Evolutionary conservation across 2,888 invertebrate species (phyloP).

Genomic region (Stomorhina lunata): DNA sequence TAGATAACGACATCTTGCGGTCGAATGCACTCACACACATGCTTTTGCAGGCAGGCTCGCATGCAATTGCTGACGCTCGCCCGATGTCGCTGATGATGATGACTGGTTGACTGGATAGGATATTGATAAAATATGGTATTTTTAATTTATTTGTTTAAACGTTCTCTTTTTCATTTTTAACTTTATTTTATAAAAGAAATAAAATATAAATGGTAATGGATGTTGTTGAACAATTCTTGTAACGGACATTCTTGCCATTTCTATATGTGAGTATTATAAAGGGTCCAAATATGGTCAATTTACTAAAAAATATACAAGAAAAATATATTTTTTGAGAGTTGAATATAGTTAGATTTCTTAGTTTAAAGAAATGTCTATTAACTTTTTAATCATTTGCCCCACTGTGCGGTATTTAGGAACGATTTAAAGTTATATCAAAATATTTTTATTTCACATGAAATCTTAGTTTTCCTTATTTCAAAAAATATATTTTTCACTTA

Average conservation of each 20-base stretch:
- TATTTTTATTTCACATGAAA: no score
- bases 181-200: slow-evolving; percentile 10
- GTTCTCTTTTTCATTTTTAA: not conserved
- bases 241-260: not conserved
- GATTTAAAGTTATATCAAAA: no score
- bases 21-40: slow-evolving; percentile 38
- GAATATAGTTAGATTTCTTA: no score
- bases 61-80: not conserved
- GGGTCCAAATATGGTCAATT: no score
- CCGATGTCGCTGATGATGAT: slow-evolving; percentile 5
- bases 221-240: slow-evolving; percentile 6
- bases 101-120: slow-evolving; percentile 28
- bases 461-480: no score
- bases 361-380: not conserved
- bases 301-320: no score
- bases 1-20: slow-evolving; percentile 63
- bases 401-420: not conserved
- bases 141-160: slow-evolving; percentile 56
- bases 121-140: slow-evolving; percentile 56
- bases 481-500: not conserved
- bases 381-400: not conserved
- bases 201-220: slow-evolving; percentile 20
- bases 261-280: not conserved
- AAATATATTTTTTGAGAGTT: no score
- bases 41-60: not conserved